Base-by-base conservation (phyloP, 2,888 invertebrate genomes). In the Ectemnius lituratus region DNA sequence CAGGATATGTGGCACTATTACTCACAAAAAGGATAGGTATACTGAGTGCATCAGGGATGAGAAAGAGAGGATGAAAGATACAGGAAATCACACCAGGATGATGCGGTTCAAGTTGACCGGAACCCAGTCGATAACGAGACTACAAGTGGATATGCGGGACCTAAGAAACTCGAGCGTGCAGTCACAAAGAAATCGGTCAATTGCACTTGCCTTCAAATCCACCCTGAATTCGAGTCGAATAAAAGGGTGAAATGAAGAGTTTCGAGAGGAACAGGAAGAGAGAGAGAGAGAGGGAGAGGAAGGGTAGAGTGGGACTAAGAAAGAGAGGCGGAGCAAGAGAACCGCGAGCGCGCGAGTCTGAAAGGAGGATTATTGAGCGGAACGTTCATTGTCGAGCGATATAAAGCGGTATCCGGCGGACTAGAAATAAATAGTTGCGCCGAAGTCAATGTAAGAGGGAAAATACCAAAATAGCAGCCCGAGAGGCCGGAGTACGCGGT, bases 161-260 rank as follows among this genome's bases (percentile, higher is more conserved):
- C n/a, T 52, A 52, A 52, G 52, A 16, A 52, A 52, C 14, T 52
- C 16, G 52, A 52, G n/a, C 52, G 52, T 14, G 52, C 52, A 5
- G 16, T 14, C 52, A 52, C 52, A 52, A 52, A 52, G 52, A 52
- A 52, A 52, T 16, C 16, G 52, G 52, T 52, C 52, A 52, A 52
- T 52, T 52, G 52, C 52, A 16, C 52, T 52, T 52, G 52, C 52
- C 16, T 52, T 52, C 52, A 16, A 52, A 52, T 14, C 52, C 52
- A 52, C 16, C 52, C 16, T 52, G 4, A 14, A 52, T 52, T 52
- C 52, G 14, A 16, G 16, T 16, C 52, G 52, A 52, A 52, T 52
- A 52, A 52, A 52, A 52, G 52, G 52, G 52, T 52, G 52, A 52
- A 52, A 52, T 52, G 52, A 52, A 52, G 52, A 52, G 52, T 16